Conservation (phyloP, 2,888 invertebrate species). For the Pristionchus fissidentatus region DNA sequence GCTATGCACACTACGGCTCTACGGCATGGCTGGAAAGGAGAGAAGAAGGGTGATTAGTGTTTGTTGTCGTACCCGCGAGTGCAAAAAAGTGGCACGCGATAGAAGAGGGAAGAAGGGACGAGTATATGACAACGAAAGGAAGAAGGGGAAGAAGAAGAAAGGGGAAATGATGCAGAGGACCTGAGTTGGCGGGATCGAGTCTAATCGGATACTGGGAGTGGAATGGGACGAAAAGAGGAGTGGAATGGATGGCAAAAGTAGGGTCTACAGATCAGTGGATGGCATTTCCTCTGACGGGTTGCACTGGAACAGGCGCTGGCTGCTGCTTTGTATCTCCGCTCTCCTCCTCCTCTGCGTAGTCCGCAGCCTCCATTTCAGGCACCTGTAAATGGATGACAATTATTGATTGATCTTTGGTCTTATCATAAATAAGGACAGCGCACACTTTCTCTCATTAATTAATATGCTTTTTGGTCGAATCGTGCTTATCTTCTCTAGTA, state of each 20-base stretch:
- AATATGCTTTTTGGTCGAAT: no score
- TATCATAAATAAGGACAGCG: no score
- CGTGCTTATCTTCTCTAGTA: no score
- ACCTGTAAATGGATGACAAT: not conserved
- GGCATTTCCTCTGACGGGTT: constrained; percentile 15
- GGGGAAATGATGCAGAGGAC: constrained; percentile 15
- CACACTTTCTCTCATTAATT: no score
- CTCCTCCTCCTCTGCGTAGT: constrained; percentile 33
- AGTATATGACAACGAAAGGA: not conserved
- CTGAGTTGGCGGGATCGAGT: constrained; percentile 4
- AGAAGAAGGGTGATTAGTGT: not conserved
- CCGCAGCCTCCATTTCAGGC: not conserved
- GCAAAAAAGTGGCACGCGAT: not conserved
- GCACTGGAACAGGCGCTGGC: not conserved
- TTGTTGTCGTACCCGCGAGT: not conserved
- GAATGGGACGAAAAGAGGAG: not conserved
- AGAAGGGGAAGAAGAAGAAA: not conserved
- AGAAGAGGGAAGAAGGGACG: not conserved
- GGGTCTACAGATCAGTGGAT: constrained; percentile 6
- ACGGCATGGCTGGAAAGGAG: constrained; percentile 13
- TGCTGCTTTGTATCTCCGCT: constrained; percentile 41
- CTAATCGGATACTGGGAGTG: not conserved
- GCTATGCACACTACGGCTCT: not conserved
- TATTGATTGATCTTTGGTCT: no score
- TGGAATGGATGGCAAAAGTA: constrained; percentile 30